Evolutionary conservation across 2,888 invertebrate species (phyloP).

Genomic region (Melinaea marsaeus): DNA sequence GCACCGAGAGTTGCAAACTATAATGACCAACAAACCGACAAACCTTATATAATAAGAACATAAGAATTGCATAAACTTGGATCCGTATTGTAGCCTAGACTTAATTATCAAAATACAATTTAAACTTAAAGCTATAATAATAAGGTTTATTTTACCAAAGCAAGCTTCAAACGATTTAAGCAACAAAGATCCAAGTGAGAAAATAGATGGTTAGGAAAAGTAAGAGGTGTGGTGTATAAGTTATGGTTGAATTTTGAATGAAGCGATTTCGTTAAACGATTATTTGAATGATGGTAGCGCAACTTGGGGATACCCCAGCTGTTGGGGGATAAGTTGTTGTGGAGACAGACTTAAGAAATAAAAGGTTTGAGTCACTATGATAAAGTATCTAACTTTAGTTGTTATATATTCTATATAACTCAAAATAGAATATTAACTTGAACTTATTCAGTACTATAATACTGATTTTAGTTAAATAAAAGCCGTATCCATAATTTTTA

Average conservation of each 20-base stretch:
- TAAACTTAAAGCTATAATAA: neutral
- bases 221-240: slow-evolving; percentile 23
- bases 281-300: slow-evolving; percentile 67
- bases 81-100: slow-evolving; percentile 52
- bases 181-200: slow-evolving; percentile 31
- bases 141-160: slow-evolving; percentile 33
- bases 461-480: slow-evolving; percentile 22
- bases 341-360: slow-evolving; percentile 41
- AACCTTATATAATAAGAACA: slow-evolving; percentile 76
- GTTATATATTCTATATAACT: no score
- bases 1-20: slow-evolving; percentile 59
- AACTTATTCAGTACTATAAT: no score
- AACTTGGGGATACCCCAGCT: slow-evolving; percentile 70
- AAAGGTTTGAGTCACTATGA: neutral
- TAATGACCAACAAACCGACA: slow-evolving; percentile 54
- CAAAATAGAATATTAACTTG: no score
- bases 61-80: slow-evolving; percentile 74
- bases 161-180: neutral
- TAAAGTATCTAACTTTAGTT: no score
- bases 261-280: slow-evolving; percentile 31
- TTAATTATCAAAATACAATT: slow-evolving; percentile 18
- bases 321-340: slow-evolving; percentile 40
- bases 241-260: slow-evolving; percentile 40
- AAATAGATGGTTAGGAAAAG: slow-evolving; percentile 31
- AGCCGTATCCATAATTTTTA: slow-evolving; percentile 44